Percentiles rank a stretch among this genome's conserved stretches.
Evolutionary conservation across 2,888 invertebrate genomes (phyloP).

Genomic region (Orthonevra nobilis): DNA sequence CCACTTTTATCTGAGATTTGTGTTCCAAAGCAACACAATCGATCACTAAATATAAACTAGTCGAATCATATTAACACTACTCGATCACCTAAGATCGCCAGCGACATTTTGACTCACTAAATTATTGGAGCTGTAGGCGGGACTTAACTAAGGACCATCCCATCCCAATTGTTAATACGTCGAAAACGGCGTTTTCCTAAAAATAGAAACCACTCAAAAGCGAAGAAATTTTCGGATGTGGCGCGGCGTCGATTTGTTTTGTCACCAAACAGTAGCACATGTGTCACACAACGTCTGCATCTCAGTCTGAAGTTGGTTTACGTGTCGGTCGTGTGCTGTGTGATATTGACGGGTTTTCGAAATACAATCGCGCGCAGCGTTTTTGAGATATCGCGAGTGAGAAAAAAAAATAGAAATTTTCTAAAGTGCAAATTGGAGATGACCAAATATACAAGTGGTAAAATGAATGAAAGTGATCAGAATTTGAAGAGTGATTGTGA

Average conservation of each 20-base stretch:
- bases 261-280: conserved; percentile 67
- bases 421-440: conserved; percentile 22
- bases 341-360: conserved; percentile 5
- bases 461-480: conserved; percentile 53
- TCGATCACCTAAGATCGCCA: conserved; percentile 27
- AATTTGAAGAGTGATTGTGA: conserved; percentile 66
- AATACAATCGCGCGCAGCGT: neutral
- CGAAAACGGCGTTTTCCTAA: conserved; percentile 62
- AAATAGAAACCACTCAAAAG: conserved; percentile 72
- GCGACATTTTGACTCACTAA: conserved; percentile 54
- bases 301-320: conserved; percentile 52
- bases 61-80: conserved; percentile 27
- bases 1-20: conserved; percentile 56
- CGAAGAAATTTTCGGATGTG: conserved; percentile 57
- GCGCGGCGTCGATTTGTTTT: conserved; percentile 56
- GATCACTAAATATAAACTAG: conserved; percentile 62
- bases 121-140: conserved; percentile 50
- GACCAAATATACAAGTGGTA: conserved; percentile 58
- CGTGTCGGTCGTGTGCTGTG: conserved; percentile 47
- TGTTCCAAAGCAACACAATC: conserved; percentile 55
- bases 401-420: neutral
- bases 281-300: conserved; percentile 42
- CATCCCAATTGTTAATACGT: conserved; percentile 57
- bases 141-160: conserved; percentile 42
- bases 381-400: no score